Base-by-base conservation (phyloP, 1,140 invertebrate genomes). In the Sarcophaga peregrina region DNA sequence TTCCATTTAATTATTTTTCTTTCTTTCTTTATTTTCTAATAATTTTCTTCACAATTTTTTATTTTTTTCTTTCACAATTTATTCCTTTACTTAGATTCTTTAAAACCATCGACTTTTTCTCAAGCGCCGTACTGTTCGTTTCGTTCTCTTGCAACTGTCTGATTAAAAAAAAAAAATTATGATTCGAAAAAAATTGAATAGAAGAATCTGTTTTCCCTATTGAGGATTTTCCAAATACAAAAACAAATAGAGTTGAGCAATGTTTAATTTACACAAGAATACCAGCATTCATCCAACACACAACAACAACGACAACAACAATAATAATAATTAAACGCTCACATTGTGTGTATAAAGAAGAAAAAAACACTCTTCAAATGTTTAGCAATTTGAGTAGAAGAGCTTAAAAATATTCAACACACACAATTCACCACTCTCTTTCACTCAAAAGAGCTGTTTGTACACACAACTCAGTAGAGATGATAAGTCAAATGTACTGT, bases 141-240 rank as follows among this genome's bases (percentile, higher is more conserved):
- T 78, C 75, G 75, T 78, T 78, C 75, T 78, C 75, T 78, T 17
- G 47, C 17, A 17, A 68, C 62, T 68, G 17, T 76, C 48, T 76
- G 74, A 47, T 47, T 50, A 8, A 46, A 76, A 76, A 76, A 50
- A 37, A 37, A 37, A 37, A 37, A n/a, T n/a, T n/a, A n/a, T n/a
- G n/a, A n/a, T n/a, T 37, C 25, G 25, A 37, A 37, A 37, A n/a
- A 37, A 37, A 37, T 37, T 37, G 25, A 37, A 37, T 37, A 68
- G 20, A 20, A 68, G 62, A 68, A 68, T 68, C 62, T 6, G 17
- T 68, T 68, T 68, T 68, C 17, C 17, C 62, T 68, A 20, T 20
- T 20, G n/a, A 68, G 62, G 62, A 68, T 68, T 68, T 68, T 68
- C 62, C 62, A 20, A 68, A 62, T 15, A 62, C 8, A 52, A 9